phyloP scores from a whole-genome alignment of 1,140 invertebrate genomes.

The Ooceraea biroi region DNA sequence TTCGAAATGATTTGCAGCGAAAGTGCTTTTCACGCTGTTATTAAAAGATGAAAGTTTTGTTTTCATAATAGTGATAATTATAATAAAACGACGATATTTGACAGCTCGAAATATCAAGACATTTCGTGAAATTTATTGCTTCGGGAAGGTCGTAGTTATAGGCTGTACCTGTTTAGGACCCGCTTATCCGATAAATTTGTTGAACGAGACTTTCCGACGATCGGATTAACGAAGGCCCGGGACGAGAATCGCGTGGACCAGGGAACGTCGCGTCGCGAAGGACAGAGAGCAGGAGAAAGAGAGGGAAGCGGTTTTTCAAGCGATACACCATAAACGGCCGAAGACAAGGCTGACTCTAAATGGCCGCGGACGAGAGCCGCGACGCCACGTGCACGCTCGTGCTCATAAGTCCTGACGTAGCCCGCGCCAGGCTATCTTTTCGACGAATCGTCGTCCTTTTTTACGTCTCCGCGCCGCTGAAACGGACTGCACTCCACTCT shows the following conservation, averaged over 20 bases:
- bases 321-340: conserved; percentile 81
- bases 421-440: conserved; percentile 71
- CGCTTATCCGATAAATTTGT: neutral
- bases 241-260: conserved; percentile 47
- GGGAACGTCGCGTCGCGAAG: conserved; percentile 26
- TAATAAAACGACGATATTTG: neutral
- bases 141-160: neutral
- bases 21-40: neutral
- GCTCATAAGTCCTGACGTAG: conserved; percentile 74
- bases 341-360: conserved; percentile 83
- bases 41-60: neutral
- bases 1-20: neutral
- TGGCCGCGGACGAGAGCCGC: conserved; percentile 74
- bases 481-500: conserved; percentile 29
- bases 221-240: conserved; percentile 24
- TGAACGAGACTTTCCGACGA: conserved; percentile 35
- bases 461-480: conserved; percentile 64
- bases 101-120: no score
- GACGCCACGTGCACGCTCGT: conserved; percentile 71
- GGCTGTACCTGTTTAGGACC: neutral
- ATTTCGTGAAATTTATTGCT: neutral
- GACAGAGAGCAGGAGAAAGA: conserved; percentile 43
- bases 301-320: conserved; percentile 81
- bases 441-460: conserved; percentile 70
- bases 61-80: neutral